Evolutionary conservation across 37 sponge, comb jelly and placozoan genomes (phyloP), one percentile per base, ranked within the genome.

Genomic region (Bolinopsis microptera): DNA sequence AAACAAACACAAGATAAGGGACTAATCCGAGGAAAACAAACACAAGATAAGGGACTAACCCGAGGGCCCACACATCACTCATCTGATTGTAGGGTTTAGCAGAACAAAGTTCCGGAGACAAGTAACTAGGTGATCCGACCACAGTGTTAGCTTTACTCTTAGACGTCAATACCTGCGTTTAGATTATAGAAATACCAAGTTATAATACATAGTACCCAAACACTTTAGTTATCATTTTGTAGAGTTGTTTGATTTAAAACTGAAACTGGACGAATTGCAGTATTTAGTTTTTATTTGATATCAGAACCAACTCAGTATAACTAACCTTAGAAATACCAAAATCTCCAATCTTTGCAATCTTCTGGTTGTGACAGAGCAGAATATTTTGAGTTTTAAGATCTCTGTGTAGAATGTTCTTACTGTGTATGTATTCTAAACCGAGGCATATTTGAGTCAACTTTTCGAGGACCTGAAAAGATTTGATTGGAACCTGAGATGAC

Each of bases 11-110:
- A n/a, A n/a, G n/a, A n/a, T n/a, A n/a, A n/a, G n/a, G n/a, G n/a
- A n/a, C n/a, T n/a, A n/a, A n/a, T n/a, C n/a, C n/a, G n/a, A n/a
- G n/a, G n/a, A n/a, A n/a, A n/a, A n/a, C n/a, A 48, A 13, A 48
- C 61, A 13, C 9, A 48, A 48, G 61, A 48, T 48, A 18, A 48
- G 13, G 61, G 61, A 48, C 21, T 77, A 21, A 86, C 90, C 90
- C 90, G 38, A 86, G 30, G 26, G 90, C 90, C 90, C 90, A 86
- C 2, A 86, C 61, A 86, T 86, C 90, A 40, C 90, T 86, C 21
- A 41, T 22, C 36, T 86, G 90, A 26, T 86, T 27, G 61, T 86
- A 86, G 8, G 90, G 90, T 86, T 86, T 86, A 41, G 90, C 90
- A 27, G 90, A 86, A 38, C 90, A 86, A 24, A 86, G 61, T 34